Base-by-base conservation (phyloP, 92 coral and sea anemone genomes). In the Desmophyllum pertusum region DNA sequence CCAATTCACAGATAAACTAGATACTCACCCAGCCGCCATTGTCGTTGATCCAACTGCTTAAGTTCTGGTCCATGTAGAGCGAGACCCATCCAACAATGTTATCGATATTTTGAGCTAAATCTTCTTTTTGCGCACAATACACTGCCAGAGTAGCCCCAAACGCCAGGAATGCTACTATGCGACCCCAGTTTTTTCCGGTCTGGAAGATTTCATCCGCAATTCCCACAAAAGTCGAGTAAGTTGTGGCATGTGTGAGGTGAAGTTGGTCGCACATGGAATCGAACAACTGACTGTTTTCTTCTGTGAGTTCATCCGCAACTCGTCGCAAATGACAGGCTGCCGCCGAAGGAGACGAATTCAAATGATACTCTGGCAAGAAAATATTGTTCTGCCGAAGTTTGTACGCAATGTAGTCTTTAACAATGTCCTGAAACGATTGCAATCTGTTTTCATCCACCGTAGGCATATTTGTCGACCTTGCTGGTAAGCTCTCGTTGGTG, bases 1-100 rank as follows among this genome's bases (percentile, higher is more conserved):
- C 19, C 35, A 21, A 7, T 35, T 80, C 76, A 70, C 65, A 67
- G 66, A 80, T 68, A 11, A 65, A 61, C 43, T 64, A 4, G 17
- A 25, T 78, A 80, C 98, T 89, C 87, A 97, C 99, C 99, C 99
- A 97, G 15, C 99, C 98, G 18, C 99, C 99, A 66, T 97, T 88
- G 1, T 79, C 90, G 66, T 92, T 87, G n/a, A 97, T 86, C 99
- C 99, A 97, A 5, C 39, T 67, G n/a, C 93, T 77, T 41, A 97
- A 90, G 42, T 94, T 92, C 68, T 90, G 88, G 50, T 93, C 91
- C 93, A 97, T 88, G 25, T 97, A 97, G 11, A 88, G 57, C 10
- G 98, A 93, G 39, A 97, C 82, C 99, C 99, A 97, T 33, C 89
- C 97, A n/a, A 93, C 91, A 67, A 97, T 87, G 77, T 85, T 90